A percentile compares a stretch with the other conserved stretches of the same genome.
These are phyloP conservation scores for Crocallis elinguaria DNA, from an alignment of 2,888 invertebrate genomes.

Conservation along the genomic window DNA sequence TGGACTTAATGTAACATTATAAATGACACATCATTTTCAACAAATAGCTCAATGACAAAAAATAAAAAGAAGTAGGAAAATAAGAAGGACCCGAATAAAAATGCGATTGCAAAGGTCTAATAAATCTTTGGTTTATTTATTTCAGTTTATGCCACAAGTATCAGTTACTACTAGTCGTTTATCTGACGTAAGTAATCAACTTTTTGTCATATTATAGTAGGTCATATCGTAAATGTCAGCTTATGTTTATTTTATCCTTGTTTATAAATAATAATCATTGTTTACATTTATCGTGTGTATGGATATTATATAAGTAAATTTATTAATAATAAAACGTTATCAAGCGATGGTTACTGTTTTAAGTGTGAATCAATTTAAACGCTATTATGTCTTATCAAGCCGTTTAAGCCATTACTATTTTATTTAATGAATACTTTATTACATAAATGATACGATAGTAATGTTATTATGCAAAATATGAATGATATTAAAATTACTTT, in stretches of 20 bases:
- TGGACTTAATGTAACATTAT: no score
- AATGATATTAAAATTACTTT: neutral
- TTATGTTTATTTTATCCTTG: slow-evolving; percentile 5
- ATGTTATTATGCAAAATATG: slow-evolving; percentile 6
- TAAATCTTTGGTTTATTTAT: no score
- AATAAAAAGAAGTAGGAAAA: no score
- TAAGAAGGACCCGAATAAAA: no score
- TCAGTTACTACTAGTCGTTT: neutral
- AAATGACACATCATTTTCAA: no score
- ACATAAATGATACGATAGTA: slow-evolving; percentile 8
- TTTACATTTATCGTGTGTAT: slow-evolving; percentile 2
- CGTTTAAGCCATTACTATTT: slow-evolving; percentile 13
- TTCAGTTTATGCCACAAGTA: no score
- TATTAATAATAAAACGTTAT: slow-evolving; percentile 15
- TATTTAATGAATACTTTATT: slow-evolving; percentile 20
- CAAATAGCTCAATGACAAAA: no score
- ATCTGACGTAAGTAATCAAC: neutral
- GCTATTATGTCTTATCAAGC: slow-evolving; percentile 7
- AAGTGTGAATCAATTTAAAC: slow-evolving; percentile 20
- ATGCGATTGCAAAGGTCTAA: no score
- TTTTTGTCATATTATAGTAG: slow-evolving; percentile 5
- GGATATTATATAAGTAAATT: slow-evolving; percentile 12
- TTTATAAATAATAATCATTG: neutral
- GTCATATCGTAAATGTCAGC: slow-evolving; percentile 11
- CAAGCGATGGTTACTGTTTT: slow-evolving; percentile 7